Percentiles rank a stretch among this genome's conserved stretches.
These are phyloP conservation scores for Cottoperca gobio DNA, from an alignment of 2,797 vertebrate species.

Conservation along the genomic window DNA sequence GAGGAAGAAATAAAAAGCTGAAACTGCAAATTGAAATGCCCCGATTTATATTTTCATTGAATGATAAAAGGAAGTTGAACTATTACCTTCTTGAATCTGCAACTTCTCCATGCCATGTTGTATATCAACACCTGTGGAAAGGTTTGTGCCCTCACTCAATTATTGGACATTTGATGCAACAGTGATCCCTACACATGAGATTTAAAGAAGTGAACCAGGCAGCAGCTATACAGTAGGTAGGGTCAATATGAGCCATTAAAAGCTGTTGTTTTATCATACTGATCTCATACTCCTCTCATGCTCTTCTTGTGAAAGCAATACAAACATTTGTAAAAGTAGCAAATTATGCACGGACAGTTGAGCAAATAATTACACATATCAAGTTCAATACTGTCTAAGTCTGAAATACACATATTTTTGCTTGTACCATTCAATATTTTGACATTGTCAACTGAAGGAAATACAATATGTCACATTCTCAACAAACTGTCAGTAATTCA, in stretches of 20 bases:
- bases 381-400: not conserved
- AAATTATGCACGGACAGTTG: not conserved
- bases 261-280: not conserved
- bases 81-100: not conserved
- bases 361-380: slow-evolving; percentile 8
- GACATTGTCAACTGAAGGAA: not conserved
- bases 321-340: not conserved
- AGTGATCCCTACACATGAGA: not conserved
- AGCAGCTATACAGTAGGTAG: not conserved
- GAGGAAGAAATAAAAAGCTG: not conserved
- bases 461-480: slow-evolving; percentile 2
- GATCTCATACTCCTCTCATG: not conserved
- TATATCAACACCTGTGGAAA: not conserved
- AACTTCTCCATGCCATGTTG: not conserved
- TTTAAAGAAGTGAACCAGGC: not conserved
- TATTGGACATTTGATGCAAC: not conserved
- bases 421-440: not conserved
- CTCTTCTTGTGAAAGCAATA: not conserved
- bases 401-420: not conserved
- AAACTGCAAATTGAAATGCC: not conserved
- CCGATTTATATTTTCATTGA: not conserved
- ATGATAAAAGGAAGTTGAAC: not conserved
- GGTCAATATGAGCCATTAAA: not conserved
- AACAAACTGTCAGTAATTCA: slow-evolving; percentile 4
- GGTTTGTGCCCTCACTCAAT: not conserved